phyloP scores from a whole-genome alignment of 2,113 vertebrate genomes.

The Alaudala cheleensis region DNA sequence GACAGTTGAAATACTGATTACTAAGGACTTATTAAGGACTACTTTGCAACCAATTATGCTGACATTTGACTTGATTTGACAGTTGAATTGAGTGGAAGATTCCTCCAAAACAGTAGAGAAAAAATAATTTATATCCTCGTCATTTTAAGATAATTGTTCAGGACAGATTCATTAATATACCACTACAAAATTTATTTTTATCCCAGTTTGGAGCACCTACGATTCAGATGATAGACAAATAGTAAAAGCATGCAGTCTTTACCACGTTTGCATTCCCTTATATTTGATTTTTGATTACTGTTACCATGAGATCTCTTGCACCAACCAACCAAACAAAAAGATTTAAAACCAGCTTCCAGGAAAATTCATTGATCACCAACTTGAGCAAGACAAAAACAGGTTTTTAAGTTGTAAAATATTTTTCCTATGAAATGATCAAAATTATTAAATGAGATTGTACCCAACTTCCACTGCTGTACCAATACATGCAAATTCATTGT shows the following conservation, averaged over 20 bases:
- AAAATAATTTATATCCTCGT: conserved; percentile 61
- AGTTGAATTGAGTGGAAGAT: conserved; percentile 68
- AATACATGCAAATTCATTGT: conserved; percentile 16
- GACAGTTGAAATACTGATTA: conserved; percentile 75
- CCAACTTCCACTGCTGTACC: background rate
- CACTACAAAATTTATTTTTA: conserved; percentile 55
- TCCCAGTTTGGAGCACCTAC: background rate
- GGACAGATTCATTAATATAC: conserved; percentile 57
- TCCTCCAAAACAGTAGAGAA: conserved; percentile 63
- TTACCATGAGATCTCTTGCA: background rate
- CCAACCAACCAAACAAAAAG: no score
- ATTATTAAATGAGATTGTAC: background rate
- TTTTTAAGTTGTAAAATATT: background rate
- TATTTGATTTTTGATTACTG: background rate
- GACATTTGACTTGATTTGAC: conserved; percentile 76
- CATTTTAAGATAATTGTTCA: conserved; percentile 56
- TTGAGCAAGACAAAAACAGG: background rate
- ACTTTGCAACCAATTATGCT: conserved; percentile 75
- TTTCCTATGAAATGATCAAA: background rate
- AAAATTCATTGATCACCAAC: background rate
- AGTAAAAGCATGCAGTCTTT: background rate
- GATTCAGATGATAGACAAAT: conserved; percentile 13
- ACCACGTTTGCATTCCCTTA: background rate
- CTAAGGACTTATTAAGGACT: conserved; percentile 74
- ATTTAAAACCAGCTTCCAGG: background rate